phyloP scores from a whole-genome alignment of 2,113 vertebrate species.

The Cinclus mexicanus region DNA sequence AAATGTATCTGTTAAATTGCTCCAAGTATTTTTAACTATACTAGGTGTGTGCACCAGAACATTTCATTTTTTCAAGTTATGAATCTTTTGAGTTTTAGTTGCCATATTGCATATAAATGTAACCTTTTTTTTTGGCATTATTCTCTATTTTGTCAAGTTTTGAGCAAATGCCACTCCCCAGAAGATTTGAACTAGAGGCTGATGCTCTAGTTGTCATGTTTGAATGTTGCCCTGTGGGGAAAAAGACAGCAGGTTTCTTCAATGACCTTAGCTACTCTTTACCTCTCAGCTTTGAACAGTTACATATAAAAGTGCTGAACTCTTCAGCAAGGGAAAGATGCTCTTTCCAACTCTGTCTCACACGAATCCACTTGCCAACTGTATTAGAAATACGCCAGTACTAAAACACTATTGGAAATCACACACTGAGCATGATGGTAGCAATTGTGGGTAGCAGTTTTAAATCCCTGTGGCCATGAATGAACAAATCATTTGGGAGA shows the following conservation, averaged over 20 bases:
- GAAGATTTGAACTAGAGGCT: neutral
- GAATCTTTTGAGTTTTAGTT: neutral
- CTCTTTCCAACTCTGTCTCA: neutral
- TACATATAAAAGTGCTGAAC: neutral
- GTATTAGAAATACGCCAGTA: neutral
- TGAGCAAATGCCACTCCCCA: neutral
- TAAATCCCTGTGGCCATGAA: neutral
- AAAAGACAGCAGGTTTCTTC: conserved; percentile 6
- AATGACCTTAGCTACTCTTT: conserved; percentile 12
- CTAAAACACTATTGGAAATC: neutral
- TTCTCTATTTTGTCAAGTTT: neutral
- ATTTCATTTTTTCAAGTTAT: neutral
- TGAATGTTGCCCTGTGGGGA: neutral
- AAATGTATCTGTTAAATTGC: neutral
- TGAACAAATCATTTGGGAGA: neutral
- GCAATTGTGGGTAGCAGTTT: neutral
- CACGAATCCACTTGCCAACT: neutral
- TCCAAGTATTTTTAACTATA: neutral
- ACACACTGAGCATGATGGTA: neutral
- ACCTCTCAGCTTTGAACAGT: conserved; percentile 22
- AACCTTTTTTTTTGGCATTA: neutral
- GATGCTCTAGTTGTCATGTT: neutral
- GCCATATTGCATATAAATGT: neutral
- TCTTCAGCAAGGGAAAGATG: neutral
- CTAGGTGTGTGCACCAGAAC: neutral